phyloP scores from a whole-genome alignment of 2,797 vertebrate species.

The Tympanoctomys barrerae region DNA sequence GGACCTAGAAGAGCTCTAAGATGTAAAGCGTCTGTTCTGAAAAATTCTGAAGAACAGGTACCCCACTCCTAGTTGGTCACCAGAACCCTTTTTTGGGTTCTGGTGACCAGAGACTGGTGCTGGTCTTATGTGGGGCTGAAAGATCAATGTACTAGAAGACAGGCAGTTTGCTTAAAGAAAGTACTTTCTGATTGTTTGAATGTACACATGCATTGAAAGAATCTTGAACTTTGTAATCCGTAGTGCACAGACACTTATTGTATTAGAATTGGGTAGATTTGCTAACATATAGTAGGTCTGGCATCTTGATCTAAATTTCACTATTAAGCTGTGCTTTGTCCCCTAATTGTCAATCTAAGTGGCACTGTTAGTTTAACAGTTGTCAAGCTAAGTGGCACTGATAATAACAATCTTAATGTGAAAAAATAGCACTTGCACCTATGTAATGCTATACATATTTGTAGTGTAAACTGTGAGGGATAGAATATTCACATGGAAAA shows the following conservation, averaged over 20 bases:
- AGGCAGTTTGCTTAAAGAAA: neutral
- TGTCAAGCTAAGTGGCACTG: neutral
- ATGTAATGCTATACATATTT: neutral
- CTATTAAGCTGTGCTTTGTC: neutral
- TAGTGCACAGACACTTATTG: neutral
- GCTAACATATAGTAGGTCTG: neutral
- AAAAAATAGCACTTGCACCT: neutral
- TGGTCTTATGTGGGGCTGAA: neutral
- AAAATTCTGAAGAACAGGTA: neutral
- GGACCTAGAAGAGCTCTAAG: neutral
- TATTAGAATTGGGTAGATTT: neutral
- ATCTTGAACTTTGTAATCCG: neutral
- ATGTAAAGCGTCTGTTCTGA: neutral
- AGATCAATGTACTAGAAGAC: neutral
- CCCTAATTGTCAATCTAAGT: neutral
- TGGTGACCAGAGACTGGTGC: neutral
- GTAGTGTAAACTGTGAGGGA: neutral
- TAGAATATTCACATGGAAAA: neutral
- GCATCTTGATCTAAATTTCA: neutral
- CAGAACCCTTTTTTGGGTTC: neutral
- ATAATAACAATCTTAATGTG: neutral
- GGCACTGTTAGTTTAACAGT: neutral
- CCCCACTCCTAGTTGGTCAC: neutral
- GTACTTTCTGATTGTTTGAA: rapidly evolving
- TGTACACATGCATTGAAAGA: rapidly evolving